Evolutionary conservation across 2,888 invertebrate genomes (phyloP).

Genomic region (Nowickia ferox): DNA sequence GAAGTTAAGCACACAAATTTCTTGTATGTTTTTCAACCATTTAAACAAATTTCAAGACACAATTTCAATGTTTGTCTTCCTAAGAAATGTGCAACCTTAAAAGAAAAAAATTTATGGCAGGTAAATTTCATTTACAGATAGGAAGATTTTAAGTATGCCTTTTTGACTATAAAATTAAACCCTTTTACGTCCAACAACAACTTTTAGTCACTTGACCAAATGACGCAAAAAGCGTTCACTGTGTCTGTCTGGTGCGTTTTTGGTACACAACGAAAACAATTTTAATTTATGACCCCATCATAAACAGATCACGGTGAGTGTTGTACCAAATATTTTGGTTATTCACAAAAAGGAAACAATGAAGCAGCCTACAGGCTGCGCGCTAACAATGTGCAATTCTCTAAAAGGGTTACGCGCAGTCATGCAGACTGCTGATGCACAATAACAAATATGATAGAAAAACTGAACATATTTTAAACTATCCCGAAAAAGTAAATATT

Average conservation of each 20-base stretch:
- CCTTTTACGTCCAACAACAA: constrained; percentile 8
- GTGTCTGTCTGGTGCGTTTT: constrained; percentile 15
- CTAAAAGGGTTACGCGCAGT: constrained; percentile 56
- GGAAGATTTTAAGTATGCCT: constrained; percentile 7
- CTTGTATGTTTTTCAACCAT: too few species aligned
- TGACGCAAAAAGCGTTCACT: constrained; percentile 65
- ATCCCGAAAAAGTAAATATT: constrained; percentile 20
- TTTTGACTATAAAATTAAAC: neutral
- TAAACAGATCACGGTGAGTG: constrained; percentile 75
- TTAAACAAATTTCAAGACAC: neutral
- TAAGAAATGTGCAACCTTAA: neutral
- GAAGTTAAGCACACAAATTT: too few species aligned
- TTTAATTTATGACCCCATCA: constrained; percentile 77
- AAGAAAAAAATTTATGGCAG: neutral
- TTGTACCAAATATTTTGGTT: constrained; percentile 81
- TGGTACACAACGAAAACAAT: constrained; percentile 52
- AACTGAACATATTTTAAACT: constrained; percentile 16
- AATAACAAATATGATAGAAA: neutral
- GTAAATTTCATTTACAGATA: neutral
- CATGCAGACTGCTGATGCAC: neutral
- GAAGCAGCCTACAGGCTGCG: constrained; percentile 62
- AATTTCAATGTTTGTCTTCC: neutral
- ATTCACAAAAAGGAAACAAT: constrained; percentile 69
- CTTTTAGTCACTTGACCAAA: constrained; percentile 27
- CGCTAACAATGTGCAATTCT: constrained; percentile 40